Evolutionary conservation across 2,888 invertebrate species (phyloP).

Genomic region (Dysmachus trigonus): DNA sequence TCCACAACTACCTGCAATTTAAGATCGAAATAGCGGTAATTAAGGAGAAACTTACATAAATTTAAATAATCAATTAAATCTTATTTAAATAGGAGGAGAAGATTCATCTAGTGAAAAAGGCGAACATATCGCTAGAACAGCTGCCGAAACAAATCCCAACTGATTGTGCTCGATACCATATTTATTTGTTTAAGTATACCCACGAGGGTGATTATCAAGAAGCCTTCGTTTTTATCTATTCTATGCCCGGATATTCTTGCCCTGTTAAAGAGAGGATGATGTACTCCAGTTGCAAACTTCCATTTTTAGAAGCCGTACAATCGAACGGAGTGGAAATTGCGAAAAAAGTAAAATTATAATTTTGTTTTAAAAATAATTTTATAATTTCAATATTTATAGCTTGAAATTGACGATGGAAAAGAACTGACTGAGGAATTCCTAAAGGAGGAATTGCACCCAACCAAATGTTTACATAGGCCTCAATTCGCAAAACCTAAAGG

Average conservation of each 20-base stretch:
- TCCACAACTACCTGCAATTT: conserved; percentile 89
- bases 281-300: conserved; percentile 96
- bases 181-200: conserved; percentile 89
- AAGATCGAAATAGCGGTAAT: conserved; percentile 76
- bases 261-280: conserved; percentile 98
- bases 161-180: conserved; percentile 83
- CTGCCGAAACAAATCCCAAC: conserved; percentile 83
- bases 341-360: conserved; percentile 76
- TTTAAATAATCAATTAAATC: conserved; percentile 48
- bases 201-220: conserved; percentile 92
- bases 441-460: conserved; percentile 94
- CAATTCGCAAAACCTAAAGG: conserved; percentile 98
- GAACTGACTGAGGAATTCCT: conserved; percentile 91
- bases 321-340: conserved; percentile 79
- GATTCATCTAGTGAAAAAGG: conserved; percentile 82
- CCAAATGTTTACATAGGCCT: conserved; percentile 84
- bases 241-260: conserved; percentile 96
- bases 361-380: neutral
- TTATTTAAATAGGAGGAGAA: conserved; percentile 72
- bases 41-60: neutral
- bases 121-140: conserved; percentile 73
- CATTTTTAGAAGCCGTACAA: conserved; percentile 84
- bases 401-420: conserved; percentile 89
- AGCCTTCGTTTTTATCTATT: conserved; percentile 94
- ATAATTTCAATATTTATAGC: conserved; percentile 67